phyloP scores from a whole-genome alignment of 2,888 invertebrate species.

The Fissipunctia ypsillon region DNA sequence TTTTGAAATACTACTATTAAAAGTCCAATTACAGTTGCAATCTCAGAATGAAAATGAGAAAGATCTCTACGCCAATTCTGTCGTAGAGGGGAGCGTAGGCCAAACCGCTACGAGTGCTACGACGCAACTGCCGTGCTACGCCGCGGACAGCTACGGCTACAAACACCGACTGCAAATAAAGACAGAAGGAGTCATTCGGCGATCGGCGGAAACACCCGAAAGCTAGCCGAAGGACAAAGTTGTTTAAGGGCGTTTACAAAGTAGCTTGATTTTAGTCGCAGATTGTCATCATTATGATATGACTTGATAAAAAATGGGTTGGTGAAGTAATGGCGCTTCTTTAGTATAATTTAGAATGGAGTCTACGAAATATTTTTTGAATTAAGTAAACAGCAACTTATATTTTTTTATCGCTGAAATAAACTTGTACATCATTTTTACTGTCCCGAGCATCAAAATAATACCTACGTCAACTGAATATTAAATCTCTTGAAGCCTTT shows the following conservation, averaged over 20 bases:
- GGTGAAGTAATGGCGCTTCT: slow-evolving; percentile 25
- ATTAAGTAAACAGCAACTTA: slow-evolving; percentile 24
- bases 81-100: slow-evolving; percentile 70
- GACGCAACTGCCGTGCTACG: slow-evolving; percentile 86
- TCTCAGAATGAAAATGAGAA: slow-evolving; percentile 61
- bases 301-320: slow-evolving; percentile 63
- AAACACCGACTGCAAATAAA: slow-evolving; percentile 77
- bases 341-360: slow-evolving; percentile 21
- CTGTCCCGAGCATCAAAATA: not conserved
- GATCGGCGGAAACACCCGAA: slow-evolving; percentile 81
- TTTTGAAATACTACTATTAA: slow-evolving; percentile 38
- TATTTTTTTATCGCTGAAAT: slow-evolving; percentile 2
- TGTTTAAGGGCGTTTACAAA: slow-evolving; percentile 78
- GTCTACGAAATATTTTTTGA: not conserved
- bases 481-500: not conserved
- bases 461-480: not conserved
- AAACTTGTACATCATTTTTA: not conserved
- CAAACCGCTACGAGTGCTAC: slow-evolving; percentile 78
- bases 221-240: slow-evolving; percentile 70
- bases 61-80: slow-evolving; percentile 60
- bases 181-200: slow-evolving; percentile 77
- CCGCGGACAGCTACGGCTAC: slow-evolving; percentile 73
- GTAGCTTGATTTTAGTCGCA: slow-evolving; percentile 66
- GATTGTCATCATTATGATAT: slow-evolving; percentile 66
- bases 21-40: slow-evolving; percentile 47